Base-by-base conservation (phyloP, 1,140 invertebrate species). In the Heliconius himera region DNA sequence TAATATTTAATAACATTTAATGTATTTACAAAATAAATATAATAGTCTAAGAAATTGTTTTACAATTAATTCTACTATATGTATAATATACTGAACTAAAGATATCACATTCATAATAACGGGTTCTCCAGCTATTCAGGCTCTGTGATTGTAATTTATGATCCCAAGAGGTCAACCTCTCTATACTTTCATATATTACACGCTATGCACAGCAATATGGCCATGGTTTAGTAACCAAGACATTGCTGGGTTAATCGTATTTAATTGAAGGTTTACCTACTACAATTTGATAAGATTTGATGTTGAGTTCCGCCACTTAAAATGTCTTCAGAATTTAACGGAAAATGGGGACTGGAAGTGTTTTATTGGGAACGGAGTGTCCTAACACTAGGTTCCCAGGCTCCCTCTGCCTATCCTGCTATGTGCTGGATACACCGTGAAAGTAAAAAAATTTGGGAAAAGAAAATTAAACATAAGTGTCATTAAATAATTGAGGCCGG, bases 141-240 rank as follows among this genome's bases (percentile, higher is more conserved):
- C n/a, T 8, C n/a, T 22, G 54, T 60, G 54, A 60, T 60, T 22
- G n/a, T 60, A 60, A 60, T 60, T 60, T 60, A 60, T 60, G 54
- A 60, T 60, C 54, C 54, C 54, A 60, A 60, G 54, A 22, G n/a
- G 54, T 60, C n/a, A 60, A 60, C 54, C n/a, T 60, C n/a, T 60
- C n/a, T 60, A 60, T 60, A 60, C 20, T 60, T 26, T 60, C 54
- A 60, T 60, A 22, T 26, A 33, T 33, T 33, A 60, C 54, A n/a
- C 9, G n/a, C 20, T 11, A 46, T 46, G 41, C 41, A 46, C 41
- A 46, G 41, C 41, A 46, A 46, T 46, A 46, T 46, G 13, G 3
- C 41, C 54, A 60, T 60, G n/a, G n/a, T n/a, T 60, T 60, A 60
- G 1, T 60, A 60, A 60, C 54, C 54, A 20, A 26, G 56, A 60